These are phyloP conservation scores for Orthonyx spaldingii DNA, from an alignment of 2,113 vertebrate species.

Conservation along the genomic window DNA sequence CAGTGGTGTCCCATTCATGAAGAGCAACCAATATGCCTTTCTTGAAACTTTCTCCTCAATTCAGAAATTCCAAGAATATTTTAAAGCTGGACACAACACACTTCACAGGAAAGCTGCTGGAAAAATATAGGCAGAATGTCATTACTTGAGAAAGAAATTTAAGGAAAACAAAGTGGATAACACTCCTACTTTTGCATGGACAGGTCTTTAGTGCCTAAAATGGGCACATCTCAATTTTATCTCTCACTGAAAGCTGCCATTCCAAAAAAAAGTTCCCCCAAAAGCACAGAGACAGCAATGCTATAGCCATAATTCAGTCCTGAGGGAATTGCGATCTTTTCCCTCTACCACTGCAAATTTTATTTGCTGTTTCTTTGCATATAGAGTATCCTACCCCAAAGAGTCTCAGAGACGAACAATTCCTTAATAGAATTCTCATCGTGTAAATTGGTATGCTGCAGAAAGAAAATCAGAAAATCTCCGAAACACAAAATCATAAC, in stretches of 20 bases:
- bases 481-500: background rate
- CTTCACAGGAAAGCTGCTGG: background rate
- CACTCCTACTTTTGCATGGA: background rate
- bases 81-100: background rate
- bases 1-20: background rate
- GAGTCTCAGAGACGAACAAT: background rate
- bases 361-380: background rate
- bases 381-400: background rate
- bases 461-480: background rate
- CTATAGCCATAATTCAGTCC: background rate
- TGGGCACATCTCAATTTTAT: background rate
- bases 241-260: background rate
- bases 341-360: background rate
- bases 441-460: background rate
- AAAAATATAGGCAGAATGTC: background rate
- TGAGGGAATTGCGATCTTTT: background rate
- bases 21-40: background rate
- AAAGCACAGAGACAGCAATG: background rate
- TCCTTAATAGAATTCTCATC: background rate
- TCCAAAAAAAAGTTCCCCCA: background rate
- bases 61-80: background rate
- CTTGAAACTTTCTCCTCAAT: background rate
- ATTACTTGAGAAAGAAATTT: background rate
- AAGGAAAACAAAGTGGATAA: background rate
- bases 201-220: background rate